phyloP scores from a whole-genome alignment of 2,888 invertebrate species.

The Acrobasis suavella region DNA sequence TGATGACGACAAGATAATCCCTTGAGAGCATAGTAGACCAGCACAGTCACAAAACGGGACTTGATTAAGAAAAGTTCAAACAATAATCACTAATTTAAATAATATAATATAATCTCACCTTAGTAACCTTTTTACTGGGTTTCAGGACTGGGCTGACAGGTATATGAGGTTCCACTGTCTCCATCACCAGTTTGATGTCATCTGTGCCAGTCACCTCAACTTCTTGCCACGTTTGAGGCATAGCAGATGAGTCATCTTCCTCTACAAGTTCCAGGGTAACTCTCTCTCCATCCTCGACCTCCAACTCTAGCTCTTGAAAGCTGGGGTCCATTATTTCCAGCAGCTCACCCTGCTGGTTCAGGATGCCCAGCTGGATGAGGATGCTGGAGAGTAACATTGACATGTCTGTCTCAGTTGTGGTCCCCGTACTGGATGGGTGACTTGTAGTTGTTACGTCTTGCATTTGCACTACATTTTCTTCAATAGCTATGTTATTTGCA shows the following conservation, averaged over 20 bases:
- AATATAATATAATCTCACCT: no score
- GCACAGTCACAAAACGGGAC: no score
- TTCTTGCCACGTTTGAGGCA: neutral
- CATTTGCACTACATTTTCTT: slow-evolving; percentile 3
- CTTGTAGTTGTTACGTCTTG: slow-evolving; percentile 21
- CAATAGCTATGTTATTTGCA: neutral
- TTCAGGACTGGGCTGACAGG: neutral
- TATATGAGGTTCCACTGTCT: neutral
- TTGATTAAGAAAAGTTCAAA: no score
- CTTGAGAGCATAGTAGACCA: no score
- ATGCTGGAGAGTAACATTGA: slow-evolving; percentile 53
- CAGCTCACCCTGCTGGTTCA: slow-evolving; percentile 42
- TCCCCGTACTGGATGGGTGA: slow-evolving; percentile 8
- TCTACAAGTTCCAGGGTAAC: slow-evolving; percentile 55
- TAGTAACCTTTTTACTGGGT: neutral
- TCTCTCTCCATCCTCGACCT: slow-evolving; percentile 51
- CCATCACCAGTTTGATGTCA: neutral
- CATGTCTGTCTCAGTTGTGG: slow-evolving; percentile 38
- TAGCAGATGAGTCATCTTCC: slow-evolving; percentile 42
- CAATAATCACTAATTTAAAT: no score
- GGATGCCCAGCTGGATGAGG: slow-evolving; percentile 56
- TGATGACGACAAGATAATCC: no score
- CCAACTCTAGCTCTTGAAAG: slow-evolving; percentile 50
- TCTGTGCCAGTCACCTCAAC: neutral
- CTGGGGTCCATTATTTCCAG: slow-evolving; percentile 39